Evolutionary conservation across 2,888 invertebrate species (phyloP).

Genomic region (Phyllotreta cruciferae): DNA sequence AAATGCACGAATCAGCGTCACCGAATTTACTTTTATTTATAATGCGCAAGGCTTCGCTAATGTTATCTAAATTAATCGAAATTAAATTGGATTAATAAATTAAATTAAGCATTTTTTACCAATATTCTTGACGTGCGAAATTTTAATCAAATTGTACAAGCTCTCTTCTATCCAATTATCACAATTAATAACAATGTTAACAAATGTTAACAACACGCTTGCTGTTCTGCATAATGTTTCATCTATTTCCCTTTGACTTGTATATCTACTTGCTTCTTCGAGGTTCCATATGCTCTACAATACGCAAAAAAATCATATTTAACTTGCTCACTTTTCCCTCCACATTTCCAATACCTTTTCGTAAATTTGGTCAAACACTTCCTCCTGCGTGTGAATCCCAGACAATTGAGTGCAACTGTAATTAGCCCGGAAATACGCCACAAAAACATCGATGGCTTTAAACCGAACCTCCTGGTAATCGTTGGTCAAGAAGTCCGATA

Average conservation of each 20-base stretch:
- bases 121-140: conserved; percentile 62
- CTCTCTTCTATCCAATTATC: conserved; percentile 63
- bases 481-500: conserved; percentile 54
- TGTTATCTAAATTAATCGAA: conserved; percentile 39
- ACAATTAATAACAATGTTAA: conserved; percentile 64
- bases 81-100: background rate
- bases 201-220: conserved; percentile 66
- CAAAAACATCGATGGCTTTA: conserved; percentile 56
- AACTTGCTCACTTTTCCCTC: background rate
- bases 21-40: conserved; percentile 46
- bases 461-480: conserved; percentile 59
- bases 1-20: conserved; percentile 55
- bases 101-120: conserved; percentile 31
- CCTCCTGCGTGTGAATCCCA: conserved; percentile 47
- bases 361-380: conserved; percentile 54
- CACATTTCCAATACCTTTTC: conserved; percentile 39
- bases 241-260: conserved; percentile 62
- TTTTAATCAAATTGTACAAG: conserved; percentile 63
- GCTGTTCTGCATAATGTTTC: conserved; percentile 67
- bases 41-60: conserved; percentile 47
- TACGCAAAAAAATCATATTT: conserved; percentile 43
- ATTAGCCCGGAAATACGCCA: conserved; percentile 51
- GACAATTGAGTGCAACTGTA: conserved; percentile 37
- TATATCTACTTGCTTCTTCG: conserved; percentile 57
- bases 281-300: conserved; percentile 56